Evolutionary conservation across 92 coral and sea anemone species (phyloP).

Genomic region (Metridium senile): DNA sequence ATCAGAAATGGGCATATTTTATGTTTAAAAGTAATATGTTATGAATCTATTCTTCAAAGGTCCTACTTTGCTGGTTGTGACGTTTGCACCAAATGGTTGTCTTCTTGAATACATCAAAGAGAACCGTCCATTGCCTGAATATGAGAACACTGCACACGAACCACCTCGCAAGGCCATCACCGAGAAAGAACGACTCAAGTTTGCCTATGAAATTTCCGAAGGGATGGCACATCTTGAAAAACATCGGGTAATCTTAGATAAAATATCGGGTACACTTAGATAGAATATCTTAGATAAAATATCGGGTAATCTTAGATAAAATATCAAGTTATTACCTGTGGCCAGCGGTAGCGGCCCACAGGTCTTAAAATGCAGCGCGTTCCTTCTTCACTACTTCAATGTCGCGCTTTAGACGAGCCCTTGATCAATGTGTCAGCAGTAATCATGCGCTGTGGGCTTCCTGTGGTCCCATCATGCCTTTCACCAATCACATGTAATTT

Average conservation of each 20-base stretch:
- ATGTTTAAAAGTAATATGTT: neutral
- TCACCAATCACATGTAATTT: too few species aligned
- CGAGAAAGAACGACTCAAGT: conserved; percentile 21
- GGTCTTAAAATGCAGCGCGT: too few species aligned
- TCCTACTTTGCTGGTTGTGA: conserved; percentile 25
- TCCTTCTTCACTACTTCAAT: too few species aligned
- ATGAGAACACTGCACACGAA: conserved; percentile 9
- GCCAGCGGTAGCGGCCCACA: too few species aligned
- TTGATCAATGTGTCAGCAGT: too few species aligned
- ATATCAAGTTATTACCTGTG: neutral
- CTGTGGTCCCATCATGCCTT: too few species aligned
- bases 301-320: neutral
- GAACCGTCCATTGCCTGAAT: conserved; percentile 3
- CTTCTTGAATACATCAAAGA: conserved; percentile 26
- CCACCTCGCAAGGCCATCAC: conserved; percentile 4
- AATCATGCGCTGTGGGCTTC: too few species aligned
- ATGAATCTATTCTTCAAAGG: neutral
- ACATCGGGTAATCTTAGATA: conserved; percentile 32
- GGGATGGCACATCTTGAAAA: conserved; percentile 65
- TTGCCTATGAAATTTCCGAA: conserved; percentile 50
- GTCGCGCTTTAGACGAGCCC: too few species aligned
- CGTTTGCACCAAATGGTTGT: conserved; percentile 25
- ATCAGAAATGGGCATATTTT: too few species aligned
- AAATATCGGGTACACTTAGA: too few species aligned
- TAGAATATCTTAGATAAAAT: too few species aligned